phyloP scores from a whole-genome alignment of 2,113 vertebrate species.

The Bufo bufo region DNA sequence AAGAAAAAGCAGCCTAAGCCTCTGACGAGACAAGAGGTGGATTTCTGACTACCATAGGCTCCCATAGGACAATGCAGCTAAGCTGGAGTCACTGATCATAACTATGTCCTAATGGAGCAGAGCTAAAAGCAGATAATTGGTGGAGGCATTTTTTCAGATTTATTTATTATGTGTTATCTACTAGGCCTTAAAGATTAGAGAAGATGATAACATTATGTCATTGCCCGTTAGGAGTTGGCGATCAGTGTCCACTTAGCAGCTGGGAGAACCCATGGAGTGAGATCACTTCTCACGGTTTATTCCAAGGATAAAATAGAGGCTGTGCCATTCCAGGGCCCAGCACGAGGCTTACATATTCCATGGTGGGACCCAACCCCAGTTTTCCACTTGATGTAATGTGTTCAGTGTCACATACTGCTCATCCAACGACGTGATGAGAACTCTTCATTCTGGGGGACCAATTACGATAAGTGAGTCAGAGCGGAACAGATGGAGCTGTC shows the following conservation, averaged over 20 bases:
- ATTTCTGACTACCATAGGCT: not conserved
- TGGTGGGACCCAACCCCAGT: constrained; percentile 6
- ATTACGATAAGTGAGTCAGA: constrained; percentile 39
- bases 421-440: constrained; percentile 13
- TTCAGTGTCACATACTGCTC: constrained; percentile 40
- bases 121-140: not conserved
- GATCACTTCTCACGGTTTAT: constrained; percentile 6
- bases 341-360: constrained; percentile 23
- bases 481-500: constrained; percentile 34
- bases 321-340: not conserved
- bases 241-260: not conserved
- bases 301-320: constrained; percentile 32
- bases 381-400: constrained; percentile 47
- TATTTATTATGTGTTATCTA: too few species aligned
- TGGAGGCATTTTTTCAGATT: not conserved
- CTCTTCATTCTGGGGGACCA: constrained; percentile 32
- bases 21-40: not conserved
- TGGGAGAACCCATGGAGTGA: constrained; percentile 7
- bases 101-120: too few species aligned
- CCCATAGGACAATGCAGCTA: not conserved
- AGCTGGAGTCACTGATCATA: not conserved
- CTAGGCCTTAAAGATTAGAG: not conserved
- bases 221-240: not conserved
- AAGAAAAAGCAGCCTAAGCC: not conserved
- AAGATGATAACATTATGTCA: constrained; percentile 17